Percentiles rank a stretch among this genome's conserved stretches.
Conservation (phyloP, 2,797 vertebrate genomes). For the Cynodonichthys magdalenae region DNA sequence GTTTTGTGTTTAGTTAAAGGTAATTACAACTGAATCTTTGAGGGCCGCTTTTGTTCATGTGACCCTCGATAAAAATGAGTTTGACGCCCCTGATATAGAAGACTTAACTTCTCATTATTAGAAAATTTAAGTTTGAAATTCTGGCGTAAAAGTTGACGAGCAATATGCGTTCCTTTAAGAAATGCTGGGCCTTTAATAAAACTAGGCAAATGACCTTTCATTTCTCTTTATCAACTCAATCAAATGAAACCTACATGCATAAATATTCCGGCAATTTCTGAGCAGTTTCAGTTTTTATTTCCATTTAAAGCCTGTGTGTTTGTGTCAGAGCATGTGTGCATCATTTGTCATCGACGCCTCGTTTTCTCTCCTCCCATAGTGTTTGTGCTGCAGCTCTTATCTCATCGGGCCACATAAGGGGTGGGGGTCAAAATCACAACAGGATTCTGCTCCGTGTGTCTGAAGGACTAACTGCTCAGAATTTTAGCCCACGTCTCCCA, state of each 20-base stretch:
- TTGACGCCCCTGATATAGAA: no score
- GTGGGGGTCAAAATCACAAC: constrained; percentile 55
- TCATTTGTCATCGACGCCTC: constrained; percentile 60
- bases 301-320: constrained; percentile 8
- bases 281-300: constrained; percentile 23
- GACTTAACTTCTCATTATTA: no score
- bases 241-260: constrained; percentile 30
- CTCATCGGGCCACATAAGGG: constrained; percentile 49
- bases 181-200: no score
- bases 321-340: constrained; percentile 16
- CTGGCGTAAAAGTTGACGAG: no score
- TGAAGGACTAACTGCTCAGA: constrained; percentile 28
- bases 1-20: no score
- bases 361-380: constrained; percentile 55
- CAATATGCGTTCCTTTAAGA: no score
- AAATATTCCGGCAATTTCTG: constrained; percentile 23
- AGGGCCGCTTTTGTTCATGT: no score
- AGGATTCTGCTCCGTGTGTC: constrained; percentile 34
- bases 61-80: no score
- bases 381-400: constrained; percentile 70
- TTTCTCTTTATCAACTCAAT: constrained; percentile 70
- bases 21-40: no score
- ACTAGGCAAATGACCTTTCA: constrained; percentile 61
- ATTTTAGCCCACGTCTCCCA: constrained; percentile 7
- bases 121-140: no score